A percentile compares a stretch with the other conserved stretches of the same genome.
phyloP scores from a whole-genome alignment of 2,797 vertebrate species.

The Diplodus puntazzo region DNA sequence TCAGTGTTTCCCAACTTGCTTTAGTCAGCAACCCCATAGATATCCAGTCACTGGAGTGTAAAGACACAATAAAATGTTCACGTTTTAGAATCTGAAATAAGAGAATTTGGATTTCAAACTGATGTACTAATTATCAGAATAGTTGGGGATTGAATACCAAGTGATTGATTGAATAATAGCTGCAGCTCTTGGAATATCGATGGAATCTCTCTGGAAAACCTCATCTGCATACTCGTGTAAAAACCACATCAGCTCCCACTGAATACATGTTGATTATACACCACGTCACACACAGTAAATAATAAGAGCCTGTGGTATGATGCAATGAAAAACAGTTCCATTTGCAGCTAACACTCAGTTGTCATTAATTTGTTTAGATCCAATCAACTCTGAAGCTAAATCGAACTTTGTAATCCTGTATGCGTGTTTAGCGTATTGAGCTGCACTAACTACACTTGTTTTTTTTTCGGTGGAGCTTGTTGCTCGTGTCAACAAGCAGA shows the following conservation, averaged over 20 bases:
- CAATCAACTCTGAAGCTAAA: constrained; percentile 6
- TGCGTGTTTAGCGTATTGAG: constrained; percentile 11
- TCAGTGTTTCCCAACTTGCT: too few relatives aligned
- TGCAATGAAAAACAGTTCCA: neutral
- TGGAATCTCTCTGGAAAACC: neutral
- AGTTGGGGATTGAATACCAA: too few relatives aligned
- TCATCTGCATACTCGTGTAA: too few relatives aligned
- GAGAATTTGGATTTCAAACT: too few relatives aligned
- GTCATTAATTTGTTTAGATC: constrained; percentile 5
- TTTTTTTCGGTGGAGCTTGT: constrained; percentile 11
- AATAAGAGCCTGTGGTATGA: neutral
- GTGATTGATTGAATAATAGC: too few relatives aligned
- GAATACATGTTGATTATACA: neutral
- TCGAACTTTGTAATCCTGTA: constrained; percentile 5
- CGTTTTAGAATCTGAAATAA: too few relatives aligned
- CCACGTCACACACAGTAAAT: neutral
- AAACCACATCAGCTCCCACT: neutral
- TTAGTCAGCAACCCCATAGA: too few relatives aligned
- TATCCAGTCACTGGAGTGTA: too few relatives aligned
- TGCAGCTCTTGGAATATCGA: neutral
- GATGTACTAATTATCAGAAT: too few relatives aligned
- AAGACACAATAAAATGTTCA: too few relatives aligned
- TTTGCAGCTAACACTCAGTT: neutral
- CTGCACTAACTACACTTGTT: neutral
- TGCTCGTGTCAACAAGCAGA: constrained; percentile 48